Conservation (phyloP, 1,140 invertebrate species). For the Ceratosolen solmsi region DNA sequence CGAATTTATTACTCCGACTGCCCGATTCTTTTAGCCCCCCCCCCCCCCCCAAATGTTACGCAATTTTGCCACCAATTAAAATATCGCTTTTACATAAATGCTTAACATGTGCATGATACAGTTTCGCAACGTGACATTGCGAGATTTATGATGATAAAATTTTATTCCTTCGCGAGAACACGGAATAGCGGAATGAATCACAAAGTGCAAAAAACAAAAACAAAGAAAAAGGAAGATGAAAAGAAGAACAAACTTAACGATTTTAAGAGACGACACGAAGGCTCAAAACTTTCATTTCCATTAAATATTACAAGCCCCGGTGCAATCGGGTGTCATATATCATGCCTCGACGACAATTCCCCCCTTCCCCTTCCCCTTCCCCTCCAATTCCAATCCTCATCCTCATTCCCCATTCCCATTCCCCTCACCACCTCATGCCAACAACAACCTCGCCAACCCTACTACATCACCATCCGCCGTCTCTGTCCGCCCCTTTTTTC, state of each 20-base stretch:
- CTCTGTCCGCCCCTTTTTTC: no score
- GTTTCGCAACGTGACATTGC: not conserved
- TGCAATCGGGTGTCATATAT: not conserved
- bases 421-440: no score
- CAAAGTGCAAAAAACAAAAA: not conserved
- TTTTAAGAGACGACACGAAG: not conserved
- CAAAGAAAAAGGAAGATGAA: not conserved
- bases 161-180: not conserved
- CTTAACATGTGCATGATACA: not conserved
- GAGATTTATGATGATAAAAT: not conserved
- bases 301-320: not conserved
- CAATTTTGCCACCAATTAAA: not conserved
- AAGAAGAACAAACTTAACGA: no score
- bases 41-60: not conserved
- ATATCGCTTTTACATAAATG: not conserved
- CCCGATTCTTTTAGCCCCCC: no score
- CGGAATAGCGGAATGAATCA: not conserved
- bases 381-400: no score
- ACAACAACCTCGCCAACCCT: no score
- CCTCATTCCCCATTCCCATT: no score
- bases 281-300: not conserved
- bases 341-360: not conserved
- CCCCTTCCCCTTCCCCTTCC: no score
- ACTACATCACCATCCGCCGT: no score
- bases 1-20: no score